Conservation (phyloP, 2,888 invertebrate genomes). For the Chrysolina haemoptera region DNA sequence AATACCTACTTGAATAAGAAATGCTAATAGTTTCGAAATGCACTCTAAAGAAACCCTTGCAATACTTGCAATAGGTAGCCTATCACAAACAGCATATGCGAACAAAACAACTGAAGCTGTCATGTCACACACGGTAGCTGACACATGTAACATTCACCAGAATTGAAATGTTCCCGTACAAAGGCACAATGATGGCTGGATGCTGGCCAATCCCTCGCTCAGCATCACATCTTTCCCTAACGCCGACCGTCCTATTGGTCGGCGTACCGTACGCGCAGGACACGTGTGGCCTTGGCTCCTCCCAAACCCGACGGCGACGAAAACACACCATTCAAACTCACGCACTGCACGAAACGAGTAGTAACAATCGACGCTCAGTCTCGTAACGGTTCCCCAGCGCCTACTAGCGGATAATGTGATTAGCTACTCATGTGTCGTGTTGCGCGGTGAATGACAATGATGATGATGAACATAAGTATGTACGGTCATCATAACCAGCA, state of each 20-base stretch:
- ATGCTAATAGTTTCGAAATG: neutral
- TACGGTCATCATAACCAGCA: conserved; percentile 75
- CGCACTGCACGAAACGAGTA: conserved; percentile 29
- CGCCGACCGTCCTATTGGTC: conserved; percentile 61
- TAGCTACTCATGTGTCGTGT: conserved; percentile 40
- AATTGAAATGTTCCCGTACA: conserved; percentile 68
- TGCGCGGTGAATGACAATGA: conserved; percentile 70
- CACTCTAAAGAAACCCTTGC: neutral
- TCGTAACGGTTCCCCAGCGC: conserved; percentile 46
- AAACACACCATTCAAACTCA: conserved; percentile 51
- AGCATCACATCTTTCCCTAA: conserved; percentile 66
- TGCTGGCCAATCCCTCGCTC: conserved; percentile 67
- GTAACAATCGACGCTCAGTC: conserved; percentile 36
- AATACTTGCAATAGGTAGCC: conserved; percentile 44
- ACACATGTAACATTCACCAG: conserved; percentile 66
- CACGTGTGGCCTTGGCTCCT: conserved; percentile 59
- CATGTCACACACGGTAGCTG: conserved; percentile 69
- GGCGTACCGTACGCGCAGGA: conserved; percentile 60
- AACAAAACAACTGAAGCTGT: conserved; percentile 67
- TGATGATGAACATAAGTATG: conserved; percentile 89
- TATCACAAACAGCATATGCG: conserved; percentile 65
- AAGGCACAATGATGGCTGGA: conserved; percentile 69
- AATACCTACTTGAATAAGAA: neutral
- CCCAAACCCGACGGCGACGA: conserved; percentile 50
- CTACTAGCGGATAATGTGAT: conserved; percentile 38